Evolutionary conservation across 2,113 vertebrate species (phyloP).

Genomic region (Callipepla californica): DNA sequence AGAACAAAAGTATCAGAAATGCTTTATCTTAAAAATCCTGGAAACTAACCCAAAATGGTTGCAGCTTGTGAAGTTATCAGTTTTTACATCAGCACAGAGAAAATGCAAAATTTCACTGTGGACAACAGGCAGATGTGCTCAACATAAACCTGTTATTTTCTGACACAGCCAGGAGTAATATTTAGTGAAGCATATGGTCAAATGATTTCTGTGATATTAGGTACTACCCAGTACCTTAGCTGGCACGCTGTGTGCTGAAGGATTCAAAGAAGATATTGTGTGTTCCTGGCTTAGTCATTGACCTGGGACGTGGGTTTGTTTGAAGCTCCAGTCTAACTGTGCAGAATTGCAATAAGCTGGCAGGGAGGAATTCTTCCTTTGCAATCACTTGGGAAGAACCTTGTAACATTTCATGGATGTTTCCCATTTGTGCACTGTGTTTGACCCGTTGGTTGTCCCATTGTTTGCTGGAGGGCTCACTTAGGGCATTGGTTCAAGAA

Average conservation of each 20-base stretch:
- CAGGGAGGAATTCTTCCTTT: neutral
- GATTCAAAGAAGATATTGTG: neutral
- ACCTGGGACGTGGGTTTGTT: neutral
- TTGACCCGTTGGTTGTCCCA: neutral
- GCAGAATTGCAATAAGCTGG: neutral
- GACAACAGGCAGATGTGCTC: neutral
- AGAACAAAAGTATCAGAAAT: neutral
- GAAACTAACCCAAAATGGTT: neutral
- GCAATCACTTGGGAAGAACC: neutral
- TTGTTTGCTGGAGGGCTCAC: neutral
- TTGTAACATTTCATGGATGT: neutral
- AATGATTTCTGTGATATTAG: neutral
- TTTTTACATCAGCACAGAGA: neutral
- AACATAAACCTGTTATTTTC: neutral
- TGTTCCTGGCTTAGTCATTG: neutral
- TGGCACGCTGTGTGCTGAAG: neutral
- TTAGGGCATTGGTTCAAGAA: neutral
- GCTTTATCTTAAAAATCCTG: neutral
- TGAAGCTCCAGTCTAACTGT: conserved; percentile 2
- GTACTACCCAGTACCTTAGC: neutral
- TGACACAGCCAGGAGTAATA: neutral
- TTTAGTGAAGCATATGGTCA: neutral
- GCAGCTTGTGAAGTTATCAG: neutral
- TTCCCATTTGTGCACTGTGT: neutral
- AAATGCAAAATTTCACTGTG: neutral